Percentiles rank a stretch among this genome's conserved stretches.
Conservation (phyloP, 2,888 invertebrate species). For the Nephrotoma appendiculata region DNA sequence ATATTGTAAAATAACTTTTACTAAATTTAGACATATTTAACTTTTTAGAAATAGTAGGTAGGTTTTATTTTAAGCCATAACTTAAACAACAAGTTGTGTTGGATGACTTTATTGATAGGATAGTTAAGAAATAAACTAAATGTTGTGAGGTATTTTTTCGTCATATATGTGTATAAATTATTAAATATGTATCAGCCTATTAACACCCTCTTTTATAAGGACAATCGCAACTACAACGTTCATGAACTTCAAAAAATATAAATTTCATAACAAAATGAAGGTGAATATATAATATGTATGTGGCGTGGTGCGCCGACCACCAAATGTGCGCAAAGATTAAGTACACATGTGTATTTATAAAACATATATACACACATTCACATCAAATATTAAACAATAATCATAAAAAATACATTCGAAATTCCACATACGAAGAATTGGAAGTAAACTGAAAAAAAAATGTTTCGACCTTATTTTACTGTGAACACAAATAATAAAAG, state of each 20-base stretch:
- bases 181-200: neutral
- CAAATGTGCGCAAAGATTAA: neutral
- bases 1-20: neutral
- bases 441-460: neutral
- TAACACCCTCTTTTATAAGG: neutral
- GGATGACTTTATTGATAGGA: neutral
- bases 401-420: neutral
- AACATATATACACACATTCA: neutral
- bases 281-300: neutral
- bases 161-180: neutral
- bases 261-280: neutral
- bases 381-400: neutral
- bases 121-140: neutral
- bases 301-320: neutral
- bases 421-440: neutral
- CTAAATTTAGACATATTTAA: neutral
- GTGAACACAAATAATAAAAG: neutral
- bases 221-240: neutral
- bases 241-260: neutral
- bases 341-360: neutral
- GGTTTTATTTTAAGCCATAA: neutral
- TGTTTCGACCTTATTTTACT: neutral
- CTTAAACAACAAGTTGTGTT: neutral
- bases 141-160: neutral
- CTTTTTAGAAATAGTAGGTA: neutral